Percentiles rank a stretch among this genome's conserved stretches.
Conservation (phyloP, 2,113 vertebrate species). For the Menura novaehollandiae region DNA sequence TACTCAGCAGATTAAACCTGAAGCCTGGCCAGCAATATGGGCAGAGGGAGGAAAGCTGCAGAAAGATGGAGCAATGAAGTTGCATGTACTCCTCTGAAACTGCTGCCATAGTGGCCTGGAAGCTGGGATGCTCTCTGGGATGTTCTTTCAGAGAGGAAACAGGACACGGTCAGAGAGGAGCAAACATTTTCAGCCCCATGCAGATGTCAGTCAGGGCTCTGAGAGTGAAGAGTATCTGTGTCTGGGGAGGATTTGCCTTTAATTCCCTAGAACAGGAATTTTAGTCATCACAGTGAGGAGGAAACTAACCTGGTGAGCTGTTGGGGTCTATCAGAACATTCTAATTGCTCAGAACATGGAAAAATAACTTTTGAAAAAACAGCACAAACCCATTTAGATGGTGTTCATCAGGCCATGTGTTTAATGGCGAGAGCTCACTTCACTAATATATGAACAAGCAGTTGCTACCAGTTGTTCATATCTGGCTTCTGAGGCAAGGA, state of each 20-base stretch:
- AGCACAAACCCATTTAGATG: not conserved
- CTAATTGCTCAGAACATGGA: not conserved
- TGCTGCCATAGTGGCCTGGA: not conserved
- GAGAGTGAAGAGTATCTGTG: not conserved
- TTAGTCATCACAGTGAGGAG: not conserved
- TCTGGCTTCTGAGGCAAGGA: not conserved
- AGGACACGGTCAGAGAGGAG: not conserved
- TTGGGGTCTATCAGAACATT: not conserved
- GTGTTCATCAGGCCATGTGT: not conserved
- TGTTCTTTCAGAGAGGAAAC: not conserved
- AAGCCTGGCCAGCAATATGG: not conserved
- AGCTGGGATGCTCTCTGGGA: not conserved
- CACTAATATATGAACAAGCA: fast-evolving
- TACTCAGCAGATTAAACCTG: not conserved
- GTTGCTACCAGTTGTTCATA: not conserved
- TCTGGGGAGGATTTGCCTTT: not conserved
- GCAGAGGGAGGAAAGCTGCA: not conserved
- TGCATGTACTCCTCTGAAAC: not conserved
- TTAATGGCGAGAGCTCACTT: not conserved
- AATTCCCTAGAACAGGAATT: not conserved
- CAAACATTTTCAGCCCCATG: not conserved
- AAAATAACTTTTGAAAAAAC: not conserved
- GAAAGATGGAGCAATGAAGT: not conserved
- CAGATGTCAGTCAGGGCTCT: not conserved
- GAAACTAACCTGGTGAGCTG: not conserved